These are phyloP conservation scores for Leptatherina wallacei DNA, from an alignment of 2,797 vertebrate genomes.

Conservation along the genomic window DNA sequence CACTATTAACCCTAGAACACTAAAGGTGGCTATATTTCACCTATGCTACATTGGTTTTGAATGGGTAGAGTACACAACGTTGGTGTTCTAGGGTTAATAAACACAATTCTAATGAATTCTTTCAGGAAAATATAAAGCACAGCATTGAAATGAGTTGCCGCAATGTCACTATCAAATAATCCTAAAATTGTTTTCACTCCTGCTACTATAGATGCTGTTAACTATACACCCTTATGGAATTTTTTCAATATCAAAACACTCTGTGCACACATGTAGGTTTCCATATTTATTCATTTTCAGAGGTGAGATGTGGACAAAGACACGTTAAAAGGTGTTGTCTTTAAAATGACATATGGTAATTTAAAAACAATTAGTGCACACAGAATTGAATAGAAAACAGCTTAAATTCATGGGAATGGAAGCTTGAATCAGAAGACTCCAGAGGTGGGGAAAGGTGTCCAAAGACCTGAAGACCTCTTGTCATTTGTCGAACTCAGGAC, in stretches of 20 bases:
- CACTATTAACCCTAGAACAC: too few relatives aligned
- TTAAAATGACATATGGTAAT: conserved; percentile 47
- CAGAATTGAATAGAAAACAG: conserved; percentile 58
- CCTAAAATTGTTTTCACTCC: not conserved
- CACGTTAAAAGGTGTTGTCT: conserved; percentile 45
- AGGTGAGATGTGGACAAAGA: conserved; percentile 42
- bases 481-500: conserved; percentile 81
- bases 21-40: too few relatives aligned
- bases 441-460: conserved; percentile 9
- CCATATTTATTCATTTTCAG: conserved; percentile 65
- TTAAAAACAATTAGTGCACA: conserved; percentile 50
- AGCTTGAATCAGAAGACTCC: conserved; percentile 28
- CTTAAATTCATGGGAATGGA: conserved; percentile 38
- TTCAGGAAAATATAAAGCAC: not conserved
- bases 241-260: not conserved
- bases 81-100: too few relatives aligned
- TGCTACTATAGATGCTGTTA: not conserved
- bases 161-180: not conserved
- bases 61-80: too few relatives aligned
- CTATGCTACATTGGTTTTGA: too few relatives aligned
- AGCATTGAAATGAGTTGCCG: not conserved
- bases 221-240: not conserved
- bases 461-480: conserved; percentile 36
- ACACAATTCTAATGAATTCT: not conserved
- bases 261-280: conserved; percentile 23